Conservation (phyloP, 2,797 vertebrate genomes). For the Tachyglossus aculeatus region DNA sequence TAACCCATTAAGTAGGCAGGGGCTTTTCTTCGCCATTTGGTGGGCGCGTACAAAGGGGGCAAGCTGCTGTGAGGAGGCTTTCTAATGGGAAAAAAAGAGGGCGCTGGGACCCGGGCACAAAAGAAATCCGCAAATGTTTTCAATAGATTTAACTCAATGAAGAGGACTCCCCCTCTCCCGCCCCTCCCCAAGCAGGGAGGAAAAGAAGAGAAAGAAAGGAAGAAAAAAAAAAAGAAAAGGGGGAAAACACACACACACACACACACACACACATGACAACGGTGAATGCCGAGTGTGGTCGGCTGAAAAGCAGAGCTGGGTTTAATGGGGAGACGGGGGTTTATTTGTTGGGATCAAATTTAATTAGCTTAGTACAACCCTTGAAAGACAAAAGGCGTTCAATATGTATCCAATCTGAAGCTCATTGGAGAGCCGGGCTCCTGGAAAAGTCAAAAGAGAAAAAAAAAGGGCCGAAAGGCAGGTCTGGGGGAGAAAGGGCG, state of each 20-base stretch:
- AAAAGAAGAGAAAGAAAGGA: slow-evolving; percentile 3
- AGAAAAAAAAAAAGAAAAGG: slow-evolving; percentile 38
- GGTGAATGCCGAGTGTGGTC: slow-evolving; percentile 63
- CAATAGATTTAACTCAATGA: slow-evolving; percentile 82
- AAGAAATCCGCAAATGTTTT: slow-evolving; percentile 85
- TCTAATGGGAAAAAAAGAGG: slow-evolving; percentile 72
- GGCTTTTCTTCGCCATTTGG: slow-evolving; percentile 69
- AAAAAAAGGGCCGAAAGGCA: slow-evolving; percentile 69
- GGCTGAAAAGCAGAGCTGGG: slow-evolving; percentile 75
- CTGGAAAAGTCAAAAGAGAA: slow-evolving; percentile 81
- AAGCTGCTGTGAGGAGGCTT: slow-evolving; percentile 77
- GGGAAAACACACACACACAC: too few species aligned
- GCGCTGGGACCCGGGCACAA: slow-evolving; percentile 79
- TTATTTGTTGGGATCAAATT: slow-evolving; percentile 84
- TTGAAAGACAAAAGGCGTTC: slow-evolving; percentile 81
- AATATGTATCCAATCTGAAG: slow-evolving; percentile 84
- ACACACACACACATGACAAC: too few species aligned
- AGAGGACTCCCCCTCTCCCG: slow-evolving; percentile 67
- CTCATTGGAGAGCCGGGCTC: slow-evolving; percentile 77
- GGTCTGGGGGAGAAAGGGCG: neutral
- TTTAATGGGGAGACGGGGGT: slow-evolving; percentile 78
- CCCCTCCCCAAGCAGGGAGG: neutral
- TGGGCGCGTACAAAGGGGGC: slow-evolving; percentile 74
- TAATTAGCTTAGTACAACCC: slow-evolving; percentile 87
- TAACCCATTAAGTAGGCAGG: slow-evolving; percentile 77